Conservation (phyloP, 2,113 vertebrate genomes). For the Pangasianodon hypophthalmus region DNA sequence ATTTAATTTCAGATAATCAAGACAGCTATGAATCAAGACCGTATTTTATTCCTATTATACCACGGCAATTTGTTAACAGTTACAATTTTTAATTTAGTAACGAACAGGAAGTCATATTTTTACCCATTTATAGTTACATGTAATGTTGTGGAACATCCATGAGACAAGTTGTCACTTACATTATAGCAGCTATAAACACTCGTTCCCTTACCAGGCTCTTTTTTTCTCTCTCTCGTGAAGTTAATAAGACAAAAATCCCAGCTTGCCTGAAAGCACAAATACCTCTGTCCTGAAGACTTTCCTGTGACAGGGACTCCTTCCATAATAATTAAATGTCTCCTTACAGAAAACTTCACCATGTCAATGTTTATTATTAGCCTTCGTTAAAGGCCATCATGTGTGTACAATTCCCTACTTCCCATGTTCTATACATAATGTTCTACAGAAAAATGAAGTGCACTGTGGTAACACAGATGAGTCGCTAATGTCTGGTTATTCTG, state of each 20-base stretch:
- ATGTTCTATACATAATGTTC: no score
- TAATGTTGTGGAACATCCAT: not conserved
- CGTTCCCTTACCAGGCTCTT: not conserved
- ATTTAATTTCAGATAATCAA: not conserved
- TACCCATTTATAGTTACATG: not conserved
- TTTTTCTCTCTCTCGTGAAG: not conserved
- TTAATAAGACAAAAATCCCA: not conserved
- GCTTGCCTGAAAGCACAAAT: not conserved
- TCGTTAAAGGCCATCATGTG: not conserved
- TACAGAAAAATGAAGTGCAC: no score
- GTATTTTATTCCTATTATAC: not conserved
- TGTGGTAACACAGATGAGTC: no score
- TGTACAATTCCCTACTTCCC: not conserved
- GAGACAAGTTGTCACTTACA: not conserved
- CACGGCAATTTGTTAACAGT: not conserved
- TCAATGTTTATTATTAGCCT: no score
- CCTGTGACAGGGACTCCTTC: not conserved
- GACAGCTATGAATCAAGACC: not conserved
- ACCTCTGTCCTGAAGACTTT: not conserved
- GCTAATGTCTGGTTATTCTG: not conserved
- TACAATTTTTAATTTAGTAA: not conserved
- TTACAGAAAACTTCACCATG: no score
- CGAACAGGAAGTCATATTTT: not conserved
- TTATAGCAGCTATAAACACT: constrained; percentile 1
- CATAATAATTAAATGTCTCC: no score